Evolutionary conservation across 2,113 vertebrate genomes (phyloP).

Genomic region (Dicrurus megarhynchus): DNA sequence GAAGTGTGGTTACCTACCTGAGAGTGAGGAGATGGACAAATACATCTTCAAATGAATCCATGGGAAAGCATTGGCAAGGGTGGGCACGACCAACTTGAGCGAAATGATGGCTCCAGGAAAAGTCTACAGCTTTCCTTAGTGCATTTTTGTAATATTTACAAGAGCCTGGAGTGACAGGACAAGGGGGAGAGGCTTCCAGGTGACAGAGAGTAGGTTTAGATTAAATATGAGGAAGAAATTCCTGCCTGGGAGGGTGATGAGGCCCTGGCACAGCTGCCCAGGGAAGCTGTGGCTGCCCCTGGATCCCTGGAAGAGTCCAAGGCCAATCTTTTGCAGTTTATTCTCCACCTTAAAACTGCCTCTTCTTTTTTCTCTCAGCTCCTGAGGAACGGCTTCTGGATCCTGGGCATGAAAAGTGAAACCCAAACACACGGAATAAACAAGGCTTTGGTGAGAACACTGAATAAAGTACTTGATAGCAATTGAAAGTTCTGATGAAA

Average conservation of each 20-base stretch:
- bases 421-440: background rate
- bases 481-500: background rate
- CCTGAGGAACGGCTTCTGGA: background rate
- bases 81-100: background rate
- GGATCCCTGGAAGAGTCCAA: background rate
- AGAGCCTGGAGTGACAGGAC: no score
- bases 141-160: background rate
- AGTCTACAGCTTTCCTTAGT: background rate
- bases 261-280: background rate
- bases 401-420: background rate
- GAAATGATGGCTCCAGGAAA: background rate
- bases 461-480: background rate
- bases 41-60: background rate
- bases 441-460: background rate
- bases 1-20: background rate
- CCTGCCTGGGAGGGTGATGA: accelerated
- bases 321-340: background rate
- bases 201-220: background rate
- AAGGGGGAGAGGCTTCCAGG: background rate
- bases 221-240: background rate
- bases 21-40: background rate
- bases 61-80: background rate
- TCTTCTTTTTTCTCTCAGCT: background rate
- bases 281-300: background rate
- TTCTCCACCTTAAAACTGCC: background rate